These are phyloP conservation scores for Drosophila aff. DNA, from an alignment of 1,140 invertebrate genomes.

Conservation along the genomic window DNA sequence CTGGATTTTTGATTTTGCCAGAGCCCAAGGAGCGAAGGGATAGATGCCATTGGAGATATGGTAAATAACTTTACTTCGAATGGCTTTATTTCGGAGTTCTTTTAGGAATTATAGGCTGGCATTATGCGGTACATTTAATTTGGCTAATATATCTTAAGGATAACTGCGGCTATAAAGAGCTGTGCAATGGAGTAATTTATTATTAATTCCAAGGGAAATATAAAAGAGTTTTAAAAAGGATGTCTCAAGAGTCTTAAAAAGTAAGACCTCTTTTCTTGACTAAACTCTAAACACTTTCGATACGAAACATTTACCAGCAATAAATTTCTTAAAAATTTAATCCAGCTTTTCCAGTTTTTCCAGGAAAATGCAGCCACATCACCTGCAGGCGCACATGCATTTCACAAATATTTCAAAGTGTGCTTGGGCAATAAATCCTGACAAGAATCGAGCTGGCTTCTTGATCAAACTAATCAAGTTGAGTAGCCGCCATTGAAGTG, in stretches of 20 bases:
- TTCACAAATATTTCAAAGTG: slow-evolving; percentile 36
- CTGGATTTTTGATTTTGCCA: slow-evolving; percentile 30
- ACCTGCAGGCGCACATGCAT: slow-evolving; percentile 20
- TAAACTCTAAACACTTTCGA: no score
- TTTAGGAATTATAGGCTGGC: neutral
- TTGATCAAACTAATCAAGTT: slow-evolving; percentile 53
- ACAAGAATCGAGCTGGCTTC: slow-evolving; percentile 28
- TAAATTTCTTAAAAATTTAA: neutral
- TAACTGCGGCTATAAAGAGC: neutral
- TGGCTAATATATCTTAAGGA: neutral
- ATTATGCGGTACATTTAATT: slow-evolving; percentile 17
- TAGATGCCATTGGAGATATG: slow-evolving; percentile 3
- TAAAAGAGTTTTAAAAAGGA: neutral
- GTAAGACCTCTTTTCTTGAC: no score
- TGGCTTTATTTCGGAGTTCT: slow-evolving; percentile 8
- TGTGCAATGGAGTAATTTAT: neutral
- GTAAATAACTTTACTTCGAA: neutral
- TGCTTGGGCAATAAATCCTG: slow-evolving; percentile 37
- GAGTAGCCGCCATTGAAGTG: slow-evolving; percentile 63
- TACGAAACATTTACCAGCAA: neutral
- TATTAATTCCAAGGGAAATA: neutral
- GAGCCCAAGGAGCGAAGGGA: neutral
- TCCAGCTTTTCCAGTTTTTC: neutral
- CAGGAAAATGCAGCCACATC: neutral
- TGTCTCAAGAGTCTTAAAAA: no score